Base-by-base conservation (phyloP, 2,113 vertebrate species). In the Scartelaos histophorus region DNA sequence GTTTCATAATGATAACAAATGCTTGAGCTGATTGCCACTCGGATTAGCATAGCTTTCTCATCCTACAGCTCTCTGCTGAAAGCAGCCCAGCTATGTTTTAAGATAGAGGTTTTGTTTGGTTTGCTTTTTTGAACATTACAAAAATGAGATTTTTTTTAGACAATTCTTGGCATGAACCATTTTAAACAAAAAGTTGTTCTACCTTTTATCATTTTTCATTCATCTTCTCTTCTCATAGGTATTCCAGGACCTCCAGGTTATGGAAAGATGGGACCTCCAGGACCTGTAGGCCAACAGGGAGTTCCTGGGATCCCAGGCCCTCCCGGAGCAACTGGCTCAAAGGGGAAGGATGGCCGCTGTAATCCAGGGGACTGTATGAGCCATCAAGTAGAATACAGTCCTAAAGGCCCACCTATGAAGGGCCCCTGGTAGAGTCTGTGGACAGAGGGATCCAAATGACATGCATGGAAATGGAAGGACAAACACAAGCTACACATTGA, bases 251-350 rank as follows among this genome's bases (percentile, higher is more conserved):
- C 95, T 25, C 96, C 94, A 1, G 97, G 97, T 34, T 98, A 98
- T 0, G 95, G 97, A 51, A 99, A 99, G 88, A 94, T 95, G 87
- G 97, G 97, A 0, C 88, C 95, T 4, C 94, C 96, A 0, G 97
- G 97, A 49, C 80, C 96, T 0, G 94, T 95, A 76, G 97, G 97
- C 43, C 97, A 98, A 78, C 97, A 99, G 88, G 97, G 97, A 24
- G 96, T 98, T 71, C 97, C 97, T 0, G 97, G 97, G 0, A 89
- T 99, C 51, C 95, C 96, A 0, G 97, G 97, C 0, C 87, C 95
- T 0, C 92, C 94, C 0, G 97, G 97, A 0, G 76, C 88, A 12
- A 66, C 90, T 0, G 97, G 97, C 15, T 78, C 93, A 0, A 94
- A 95, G 6, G 97, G 97, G 53, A 94, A 94, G 22, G 89, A 95